These are phyloP conservation scores for Ametastegia equiseti DNA, from an alignment of 2,888 invertebrate genomes.

Conservation along the genomic window DNA sequence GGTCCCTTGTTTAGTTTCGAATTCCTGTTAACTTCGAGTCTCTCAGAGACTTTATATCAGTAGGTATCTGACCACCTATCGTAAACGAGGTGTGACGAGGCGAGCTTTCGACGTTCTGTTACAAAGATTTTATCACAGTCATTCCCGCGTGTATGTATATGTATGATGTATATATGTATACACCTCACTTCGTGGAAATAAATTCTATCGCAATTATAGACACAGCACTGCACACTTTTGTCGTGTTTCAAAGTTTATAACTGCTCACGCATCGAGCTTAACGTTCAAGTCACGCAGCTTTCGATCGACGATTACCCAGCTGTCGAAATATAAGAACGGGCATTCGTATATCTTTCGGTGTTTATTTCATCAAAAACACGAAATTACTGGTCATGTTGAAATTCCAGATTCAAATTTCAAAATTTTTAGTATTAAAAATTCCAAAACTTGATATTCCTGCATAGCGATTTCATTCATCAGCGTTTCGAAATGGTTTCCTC, in stretches of 20 bases:
- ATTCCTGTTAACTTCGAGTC: conserved; percentile 6
- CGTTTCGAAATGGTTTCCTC: too few species aligned
- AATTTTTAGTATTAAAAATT: too few species aligned
- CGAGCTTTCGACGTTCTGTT: not conserved
- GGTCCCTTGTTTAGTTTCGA: conserved; percentile 33
- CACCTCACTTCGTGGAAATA: not conserved
- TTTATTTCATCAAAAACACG: too few species aligned
- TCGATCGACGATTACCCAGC: not conserved
- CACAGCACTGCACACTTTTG: not conserved
- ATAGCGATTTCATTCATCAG: too few species aligned
- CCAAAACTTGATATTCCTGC: too few species aligned
- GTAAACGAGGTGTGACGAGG: not conserved
- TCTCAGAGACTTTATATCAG: not conserved
- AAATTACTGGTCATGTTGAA: too few species aligned
- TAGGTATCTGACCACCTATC: not conserved
- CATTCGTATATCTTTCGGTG: too few species aligned
- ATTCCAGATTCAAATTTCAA: too few species aligned
- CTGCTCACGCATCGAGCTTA: not conserved
- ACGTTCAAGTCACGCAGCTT: not conserved
- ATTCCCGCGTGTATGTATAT: not conserved
- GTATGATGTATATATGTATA: not conserved
- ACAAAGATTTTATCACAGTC: conserved; percentile 23
- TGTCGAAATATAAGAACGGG: too few species aligned
- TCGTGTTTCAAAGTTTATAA: not conserved
- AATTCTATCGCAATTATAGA: conserved; percentile 18